Conservation (phyloP, 2,113 vertebrate genomes). For the Oryzias curvinotus region DNA sequence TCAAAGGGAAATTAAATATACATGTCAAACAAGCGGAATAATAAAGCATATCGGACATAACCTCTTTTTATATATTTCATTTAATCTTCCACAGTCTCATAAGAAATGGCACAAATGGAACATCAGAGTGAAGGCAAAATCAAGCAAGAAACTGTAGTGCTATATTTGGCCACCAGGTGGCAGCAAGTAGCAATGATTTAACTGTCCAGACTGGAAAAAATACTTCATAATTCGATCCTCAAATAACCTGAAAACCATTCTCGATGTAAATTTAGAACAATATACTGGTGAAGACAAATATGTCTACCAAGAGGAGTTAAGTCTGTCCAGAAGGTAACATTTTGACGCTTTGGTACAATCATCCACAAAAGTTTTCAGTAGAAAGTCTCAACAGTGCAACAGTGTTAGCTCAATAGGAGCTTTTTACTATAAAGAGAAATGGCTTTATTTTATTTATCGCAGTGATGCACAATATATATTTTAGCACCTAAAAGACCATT, state of each 20-base stretch:
- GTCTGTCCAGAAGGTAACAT: slow-evolving; percentile 41
- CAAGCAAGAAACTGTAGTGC: slow-evolving; percentile 45
- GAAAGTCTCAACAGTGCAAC: slow-evolving; percentile 58
- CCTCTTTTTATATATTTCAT: slow-evolving; percentile 43
- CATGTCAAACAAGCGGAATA: neutral
- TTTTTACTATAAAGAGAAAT: slow-evolving; percentile 7
- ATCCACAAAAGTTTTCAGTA: slow-evolving; percentile 47
- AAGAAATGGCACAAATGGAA: slow-evolving; percentile 21
- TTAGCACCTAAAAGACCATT: neutral
- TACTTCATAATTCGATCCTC: no score
- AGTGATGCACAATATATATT: slow-evolving; percentile 15
- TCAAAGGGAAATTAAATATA: no score
- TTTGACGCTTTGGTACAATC: slow-evolving; percentile 68
- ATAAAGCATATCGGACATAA: slow-evolving; percentile 8
- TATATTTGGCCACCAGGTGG: slow-evolving; percentile 47
- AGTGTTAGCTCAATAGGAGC: slow-evolving; percentile 44
- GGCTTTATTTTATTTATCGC: neutral
- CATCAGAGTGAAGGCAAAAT: neutral
- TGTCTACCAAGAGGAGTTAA: slow-evolving; percentile 24
- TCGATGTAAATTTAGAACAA: slow-evolving; percentile 2
- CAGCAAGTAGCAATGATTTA: slow-evolving; percentile 16
- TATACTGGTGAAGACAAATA: slow-evolving; percentile 9
- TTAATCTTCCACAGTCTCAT: slow-evolving; percentile 7
- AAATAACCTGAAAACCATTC: neutral
- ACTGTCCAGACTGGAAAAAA: slow-evolving; percentile 1